Conservation (phyloP, 2,888 invertebrate species). For the Leucophenga montana region DNA sequence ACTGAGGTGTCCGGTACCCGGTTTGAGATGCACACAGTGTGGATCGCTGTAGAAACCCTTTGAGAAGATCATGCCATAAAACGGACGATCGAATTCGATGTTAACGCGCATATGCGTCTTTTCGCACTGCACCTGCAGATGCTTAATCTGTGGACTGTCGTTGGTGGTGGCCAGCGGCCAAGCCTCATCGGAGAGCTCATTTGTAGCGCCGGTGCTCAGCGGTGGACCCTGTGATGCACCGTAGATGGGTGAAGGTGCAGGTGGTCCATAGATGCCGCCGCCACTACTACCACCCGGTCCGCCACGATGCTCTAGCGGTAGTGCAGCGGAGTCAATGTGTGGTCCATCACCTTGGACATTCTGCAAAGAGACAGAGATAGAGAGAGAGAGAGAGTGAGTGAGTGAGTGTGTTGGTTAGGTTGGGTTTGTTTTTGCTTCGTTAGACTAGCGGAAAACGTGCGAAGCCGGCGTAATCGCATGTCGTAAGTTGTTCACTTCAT, state of each 20-base stretch:
- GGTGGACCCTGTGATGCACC: slow-evolving; percentile 70
- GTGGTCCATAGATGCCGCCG: slow-evolving; percentile 78
- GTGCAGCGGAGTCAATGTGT: slow-evolving; percentile 83
- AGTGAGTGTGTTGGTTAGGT: no score
- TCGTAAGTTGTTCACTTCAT: slow-evolving; percentile 51
- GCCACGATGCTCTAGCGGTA: slow-evolving; percentile 86
- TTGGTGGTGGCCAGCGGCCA: slow-evolving; percentile 89
- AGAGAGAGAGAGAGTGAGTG: no score
- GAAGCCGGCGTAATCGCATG: slow-evolving; percentile 26
- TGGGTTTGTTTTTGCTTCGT: slow-evolving; percentile 11
- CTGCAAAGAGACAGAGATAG: slow-evolving; percentile 74
- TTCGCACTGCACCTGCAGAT: slow-evolving; percentile 94
- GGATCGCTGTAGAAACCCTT: slow-evolving; percentile 94
- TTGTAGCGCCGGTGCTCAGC: slow-evolving; percentile 72
- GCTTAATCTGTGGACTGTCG: slow-evolving; percentile 94
- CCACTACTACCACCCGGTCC: slow-evolving; percentile 54
- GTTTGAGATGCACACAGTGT: slow-evolving; percentile 92
- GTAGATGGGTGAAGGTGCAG: slow-evolving; percentile 75
- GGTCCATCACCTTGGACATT: slow-evolving; percentile 85
- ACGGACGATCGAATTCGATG: slow-evolving; percentile 94
- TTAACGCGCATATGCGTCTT: slow-evolving; percentile 96
- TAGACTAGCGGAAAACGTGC: background rate
- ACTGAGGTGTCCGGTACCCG: slow-evolving; percentile 91
- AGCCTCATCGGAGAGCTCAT: slow-evolving; percentile 81
- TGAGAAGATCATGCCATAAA: slow-evolving; percentile 96